Percentiles rank a stretch among this genome's conserved stretches.
Evolutionary conservation across 2,797 vertebrate species (phyloP).

Genomic region (Thunnus albacares): DNA sequence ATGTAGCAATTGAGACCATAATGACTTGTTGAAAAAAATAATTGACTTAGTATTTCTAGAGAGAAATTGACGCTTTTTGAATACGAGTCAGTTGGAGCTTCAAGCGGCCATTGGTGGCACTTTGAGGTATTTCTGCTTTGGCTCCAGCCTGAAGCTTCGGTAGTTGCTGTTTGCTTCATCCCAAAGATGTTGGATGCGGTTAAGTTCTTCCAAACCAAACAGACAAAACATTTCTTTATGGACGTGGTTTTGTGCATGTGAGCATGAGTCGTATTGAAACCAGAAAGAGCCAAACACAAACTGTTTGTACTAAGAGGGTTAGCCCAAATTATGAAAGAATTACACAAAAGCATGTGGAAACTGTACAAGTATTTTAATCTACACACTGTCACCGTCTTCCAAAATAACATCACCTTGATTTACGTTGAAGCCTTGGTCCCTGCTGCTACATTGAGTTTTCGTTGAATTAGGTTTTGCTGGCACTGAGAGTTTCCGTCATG

Average conservation of each 20-base stretch:
- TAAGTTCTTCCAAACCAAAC: background rate
- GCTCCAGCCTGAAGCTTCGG: too few relatives aligned
- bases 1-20: too few relatives aligned
- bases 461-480: constrained; percentile 23
- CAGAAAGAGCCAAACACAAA: background rate
- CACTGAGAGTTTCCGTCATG: constrained; percentile 42
- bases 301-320: too few relatives aligned
- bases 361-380: background rate
- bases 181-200: too few relatives aligned
- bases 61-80: too few relatives aligned
- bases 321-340: background rate
- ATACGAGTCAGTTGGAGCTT: background rate
- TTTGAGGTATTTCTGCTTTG: too few relatives aligned
- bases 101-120: too few relatives aligned
- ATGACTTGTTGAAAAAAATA: too few relatives aligned
- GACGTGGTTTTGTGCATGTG: background rate
- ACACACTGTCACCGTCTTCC: too few relatives aligned
- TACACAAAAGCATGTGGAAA: background rate
- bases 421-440: background rate
- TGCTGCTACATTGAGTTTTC: background rate
- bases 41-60: too few relatives aligned
- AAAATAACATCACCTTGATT: background rate
- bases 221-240: background rate
- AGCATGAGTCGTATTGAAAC: background rate
- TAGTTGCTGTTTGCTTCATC: too few relatives aligned